Conservation (phyloP, 2,797 vertebrate genomes). For the Girardinus metallicus region DNA sequence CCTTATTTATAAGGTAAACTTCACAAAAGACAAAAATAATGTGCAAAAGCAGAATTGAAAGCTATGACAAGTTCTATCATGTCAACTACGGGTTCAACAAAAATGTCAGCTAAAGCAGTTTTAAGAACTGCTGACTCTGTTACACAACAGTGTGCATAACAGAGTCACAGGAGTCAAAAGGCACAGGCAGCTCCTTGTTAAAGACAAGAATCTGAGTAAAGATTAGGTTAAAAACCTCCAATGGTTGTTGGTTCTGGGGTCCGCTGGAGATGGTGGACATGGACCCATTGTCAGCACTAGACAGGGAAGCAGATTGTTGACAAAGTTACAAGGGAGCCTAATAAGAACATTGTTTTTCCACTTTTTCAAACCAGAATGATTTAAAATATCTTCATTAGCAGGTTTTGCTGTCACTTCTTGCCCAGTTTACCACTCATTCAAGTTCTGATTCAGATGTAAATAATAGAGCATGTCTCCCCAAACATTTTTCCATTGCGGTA, state of each 20-base stretch:
- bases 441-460: neutral
- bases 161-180: neutral
- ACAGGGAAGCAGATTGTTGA: constrained; percentile 50
- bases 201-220: constrained; percentile 20
- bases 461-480: neutral
- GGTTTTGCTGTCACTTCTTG: neutral
- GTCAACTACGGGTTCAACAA: constrained; percentile 10
- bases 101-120: constrained; percentile 16
- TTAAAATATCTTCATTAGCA: neutral
- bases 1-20: neutral
- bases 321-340: constrained; percentile 34
- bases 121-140: constrained; percentile 22
- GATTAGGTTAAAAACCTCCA: constrained; percentile 71
- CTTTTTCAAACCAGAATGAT: neutral
- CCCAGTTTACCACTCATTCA: neutral
- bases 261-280: constrained; percentile 73
- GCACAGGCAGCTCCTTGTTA: constrained; percentile 17
- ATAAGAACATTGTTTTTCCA: neutral
- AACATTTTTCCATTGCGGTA: neutral
- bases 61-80: constrained; percentile 3
- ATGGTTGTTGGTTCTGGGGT: constrained; percentile 74
- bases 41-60: constrained; percentile 38
- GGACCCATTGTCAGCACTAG: constrained; percentile 79
- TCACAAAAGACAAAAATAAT: neutral
- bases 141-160: constrained; percentile 22